phyloP scores from a whole-genome alignment of 2,113 vertebrate genomes.

The Danio rerio region DNA sequence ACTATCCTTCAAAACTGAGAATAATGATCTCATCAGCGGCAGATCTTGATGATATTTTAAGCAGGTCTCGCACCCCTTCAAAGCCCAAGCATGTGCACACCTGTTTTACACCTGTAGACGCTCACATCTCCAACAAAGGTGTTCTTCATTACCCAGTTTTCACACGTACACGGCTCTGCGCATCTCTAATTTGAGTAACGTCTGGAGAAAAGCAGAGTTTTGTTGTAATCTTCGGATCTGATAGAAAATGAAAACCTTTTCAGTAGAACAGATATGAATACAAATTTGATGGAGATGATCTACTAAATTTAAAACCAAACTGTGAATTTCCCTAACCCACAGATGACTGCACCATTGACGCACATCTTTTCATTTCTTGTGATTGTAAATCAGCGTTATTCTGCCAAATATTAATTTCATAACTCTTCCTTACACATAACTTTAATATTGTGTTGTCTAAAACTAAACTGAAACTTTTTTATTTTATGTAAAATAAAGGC shows the following conservation, averaged over 20 bases:
- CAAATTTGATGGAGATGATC: background rate
- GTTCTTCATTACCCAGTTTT: slow-evolving; percentile 18
- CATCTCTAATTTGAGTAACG: slow-evolving; percentile 5
- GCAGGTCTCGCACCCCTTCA: slow-evolving; percentile 3
- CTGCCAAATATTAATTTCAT: too few species aligned
- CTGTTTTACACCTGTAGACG: slow-evolving; percentile 12
- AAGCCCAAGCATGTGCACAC: slow-evolving; percentile 12
- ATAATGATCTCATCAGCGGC: slow-evolving; percentile 28
- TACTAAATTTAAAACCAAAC: background rate
- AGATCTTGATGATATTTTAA: slow-evolving; percentile 15
- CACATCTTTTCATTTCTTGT: too few species aligned
- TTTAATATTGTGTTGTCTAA: too few species aligned
- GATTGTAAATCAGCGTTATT: too few species aligned
- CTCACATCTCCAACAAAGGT: background rate
- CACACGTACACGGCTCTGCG: background rate
- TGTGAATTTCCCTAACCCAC: background rate
- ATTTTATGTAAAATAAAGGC: too few species aligned
- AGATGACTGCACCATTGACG: too few species aligned
- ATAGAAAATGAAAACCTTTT: background rate
- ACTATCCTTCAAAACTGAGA: background rate
- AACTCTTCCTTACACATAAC: too few species aligned
- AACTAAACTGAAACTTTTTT: too few species aligned
- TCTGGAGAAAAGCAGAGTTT: background rate
- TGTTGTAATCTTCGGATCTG: slow-evolving; percentile 11
- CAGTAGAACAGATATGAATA: background rate